Base-by-base conservation (phyloP, 2,113 vertebrate genomes). In the Acanthisitta chloris region DNA sequence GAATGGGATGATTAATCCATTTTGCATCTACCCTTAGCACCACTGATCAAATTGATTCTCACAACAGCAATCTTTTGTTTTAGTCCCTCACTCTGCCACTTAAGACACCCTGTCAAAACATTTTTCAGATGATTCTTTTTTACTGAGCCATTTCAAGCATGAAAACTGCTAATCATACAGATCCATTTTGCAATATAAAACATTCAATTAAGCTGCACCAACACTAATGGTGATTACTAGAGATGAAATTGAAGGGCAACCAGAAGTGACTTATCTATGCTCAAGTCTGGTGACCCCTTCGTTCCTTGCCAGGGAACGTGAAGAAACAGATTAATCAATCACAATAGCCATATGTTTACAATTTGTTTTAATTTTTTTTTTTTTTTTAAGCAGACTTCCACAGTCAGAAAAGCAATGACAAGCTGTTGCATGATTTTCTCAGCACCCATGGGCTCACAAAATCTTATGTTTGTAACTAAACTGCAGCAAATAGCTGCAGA, bases 291-390 rank as follows among this genome's bases (percentile, higher is more conserved):
- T 90, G 86, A 95, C 57, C 95, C 80, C 81, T 74, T 69, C 38
- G 3, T 52, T 96, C 59, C 87, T 94, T 97, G 84, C 91, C 93
- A 97, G 69, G 46, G 46, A 64, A 91, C 1, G 26, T 87, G 86
- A 98, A 93, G 88, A 74, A 97, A 95, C 31, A 91, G 66, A 98
- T 98, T 96, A 90, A 96, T 97, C 95, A 97, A 93, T 86, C 94
- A 92, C 76, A 95, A 95, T 40, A 34, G 88, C 92, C 91, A 88
- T 92, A 96, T 90, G 81, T 96, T 97, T 93, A 57, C 23, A n/a
- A n/a, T n/a, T n/a, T n/a, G n/a, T n/a, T n/a, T n/a, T n/a, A n/a
- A n/a, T n/a, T n/a, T n/a, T n/a, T n/a, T 12, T 38, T 7, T 40
- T 31, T 88, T 86, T 88, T 79, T 16, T 12, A 93, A 74, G 85